phyloP scores from a whole-genome alignment of 2,888 invertebrate genomes.

The Mythimna impura region DNA sequence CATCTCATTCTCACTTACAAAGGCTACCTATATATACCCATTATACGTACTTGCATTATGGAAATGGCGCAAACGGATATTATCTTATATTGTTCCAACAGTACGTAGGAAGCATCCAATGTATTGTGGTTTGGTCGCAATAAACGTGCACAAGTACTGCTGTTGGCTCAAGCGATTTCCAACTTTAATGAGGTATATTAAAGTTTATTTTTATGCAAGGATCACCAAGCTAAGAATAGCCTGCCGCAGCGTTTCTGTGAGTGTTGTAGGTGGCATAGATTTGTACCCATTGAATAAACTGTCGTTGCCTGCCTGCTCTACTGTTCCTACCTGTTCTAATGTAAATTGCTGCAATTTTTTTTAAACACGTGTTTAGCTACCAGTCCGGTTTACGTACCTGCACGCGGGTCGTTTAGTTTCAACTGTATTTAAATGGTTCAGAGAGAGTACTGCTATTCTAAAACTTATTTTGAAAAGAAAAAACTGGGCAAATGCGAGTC shows the following conservation, averaged over 20 bases:
- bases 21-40: slow-evolving; percentile 1
- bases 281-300: slow-evolving; percentile 7
- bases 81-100: slow-evolving; percentile 55
- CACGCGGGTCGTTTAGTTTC: too few relatives aligned
- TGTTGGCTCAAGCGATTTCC: slow-evolving; percentile 1
- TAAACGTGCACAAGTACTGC: slow-evolving; percentile 35
- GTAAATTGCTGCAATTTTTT: too few relatives aligned
- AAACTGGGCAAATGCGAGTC: neutral
- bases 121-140: slow-evolving; percentile 43
- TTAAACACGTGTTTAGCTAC: too few relatives aligned
- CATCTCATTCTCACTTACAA: neutral
- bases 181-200: slow-evolving; percentile 8
- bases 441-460: neutral
- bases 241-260: slow-evolving; percentile 2
- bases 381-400: too few relatives aligned
- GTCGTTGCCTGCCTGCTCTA: too few relatives aligned
- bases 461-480: neutral
- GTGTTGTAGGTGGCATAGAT: slow-evolving; percentile 6
- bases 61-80: slow-evolving; percentile 58
- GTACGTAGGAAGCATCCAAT: slow-evolving; percentile 45
- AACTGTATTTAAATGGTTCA: too few relatives aligned
- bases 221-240: slow-evolving; percentile 6
- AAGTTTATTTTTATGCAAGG: slow-evolving; percentile 23
- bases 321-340: neutral
- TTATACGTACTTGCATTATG: slow-evolving; percentile 17